Base-by-base conservation (phyloP, 2,113 vertebrate species). In the Chlorodrepanis virens region DNA sequence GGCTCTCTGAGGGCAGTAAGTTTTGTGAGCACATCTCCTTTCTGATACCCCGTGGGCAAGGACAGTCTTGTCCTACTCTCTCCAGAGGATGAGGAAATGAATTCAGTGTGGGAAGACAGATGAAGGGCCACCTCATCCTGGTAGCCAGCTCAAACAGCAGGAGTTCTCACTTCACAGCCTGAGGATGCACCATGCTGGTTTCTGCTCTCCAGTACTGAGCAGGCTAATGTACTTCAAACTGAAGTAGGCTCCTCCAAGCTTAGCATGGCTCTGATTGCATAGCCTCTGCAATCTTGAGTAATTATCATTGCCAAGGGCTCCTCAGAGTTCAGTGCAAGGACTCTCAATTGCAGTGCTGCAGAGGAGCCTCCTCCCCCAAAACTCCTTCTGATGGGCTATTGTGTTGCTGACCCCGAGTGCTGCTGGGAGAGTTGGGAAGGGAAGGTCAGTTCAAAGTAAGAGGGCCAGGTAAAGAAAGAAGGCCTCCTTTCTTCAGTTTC, bases 291-390 rank as follows among this genome's bases (percentile, higher is more conserved):
- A 19, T 72, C 35, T 44, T 2, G 0, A 65, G 50, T 42, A 83
- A 65, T 76, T 77, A n/a, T n/a, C 18, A 24, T 54, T 69, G 20
- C n/a, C 49, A 60, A 93, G 49, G 42, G 44, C 35, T 89, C n/a
- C 71, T 83, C 33, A 33, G 44, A 75, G 63, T 31, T 92, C 37
- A 52, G 67, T 4, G 10, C 0, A 4, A 87, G 54, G 33, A 52
- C 2, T 2, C 23, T 0, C 71, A 59, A 56, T 52, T 1, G 2
- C 1, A 3, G 11, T 6, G 12, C 40, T 89, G 29, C 22, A 39
- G 35, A 33, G 10, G 14, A 65, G 27, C 39, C 20, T 19, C 9
- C 19, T 74, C 5, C 21, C 28, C 3, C 8, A 13, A 57, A 40
- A 44, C 18, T 18, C 39, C 22, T 22, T 42, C 69, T 74, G n/a